phyloP scores from a whole-genome alignment of 2,113 vertebrate genomes.

The Podocnemis expansa region DNA sequence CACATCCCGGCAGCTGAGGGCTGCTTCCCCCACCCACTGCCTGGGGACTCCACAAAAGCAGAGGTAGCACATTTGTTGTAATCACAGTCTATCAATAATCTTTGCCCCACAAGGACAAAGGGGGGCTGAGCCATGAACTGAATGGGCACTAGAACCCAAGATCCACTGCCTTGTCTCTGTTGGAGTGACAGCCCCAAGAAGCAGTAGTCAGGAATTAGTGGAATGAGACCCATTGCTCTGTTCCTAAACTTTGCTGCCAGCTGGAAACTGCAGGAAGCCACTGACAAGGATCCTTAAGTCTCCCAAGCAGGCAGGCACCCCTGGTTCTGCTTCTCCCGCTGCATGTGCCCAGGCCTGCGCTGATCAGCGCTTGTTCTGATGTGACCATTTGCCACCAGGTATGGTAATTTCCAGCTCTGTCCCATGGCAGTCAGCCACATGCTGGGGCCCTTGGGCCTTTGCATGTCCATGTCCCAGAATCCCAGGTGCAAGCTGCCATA shows the following conservation, averaged over 20 bases:
- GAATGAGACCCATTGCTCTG: background rate
- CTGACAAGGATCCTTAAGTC: background rate
- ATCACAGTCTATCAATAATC: background rate
- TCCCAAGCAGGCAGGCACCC: fast-evolving
- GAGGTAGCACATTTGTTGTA: background rate
- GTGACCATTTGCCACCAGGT: background rate
- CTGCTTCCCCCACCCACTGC: background rate
- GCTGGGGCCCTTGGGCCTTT: too few species aligned
- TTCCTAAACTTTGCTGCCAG: background rate
- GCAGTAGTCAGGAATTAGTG: background rate
- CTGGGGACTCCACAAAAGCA: background rate
- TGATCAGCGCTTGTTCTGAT: background rate
- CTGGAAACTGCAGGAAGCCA: background rate
- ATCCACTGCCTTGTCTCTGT: background rate
- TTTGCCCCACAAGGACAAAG: background rate
- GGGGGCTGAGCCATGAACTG: background rate
- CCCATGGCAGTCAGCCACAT: too few species aligned
- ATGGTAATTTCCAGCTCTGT: background rate
- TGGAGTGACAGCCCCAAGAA: background rate
- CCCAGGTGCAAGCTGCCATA: too few species aligned
- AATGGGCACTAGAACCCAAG: background rate
- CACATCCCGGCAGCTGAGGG: background rate
- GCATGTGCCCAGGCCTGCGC: background rate
- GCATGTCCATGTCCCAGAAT: too few species aligned
- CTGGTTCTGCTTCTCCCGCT: background rate